phyloP scores from a whole-genome alignment of 2,797 vertebrate genomes.

The Lates japonicus region DNA sequence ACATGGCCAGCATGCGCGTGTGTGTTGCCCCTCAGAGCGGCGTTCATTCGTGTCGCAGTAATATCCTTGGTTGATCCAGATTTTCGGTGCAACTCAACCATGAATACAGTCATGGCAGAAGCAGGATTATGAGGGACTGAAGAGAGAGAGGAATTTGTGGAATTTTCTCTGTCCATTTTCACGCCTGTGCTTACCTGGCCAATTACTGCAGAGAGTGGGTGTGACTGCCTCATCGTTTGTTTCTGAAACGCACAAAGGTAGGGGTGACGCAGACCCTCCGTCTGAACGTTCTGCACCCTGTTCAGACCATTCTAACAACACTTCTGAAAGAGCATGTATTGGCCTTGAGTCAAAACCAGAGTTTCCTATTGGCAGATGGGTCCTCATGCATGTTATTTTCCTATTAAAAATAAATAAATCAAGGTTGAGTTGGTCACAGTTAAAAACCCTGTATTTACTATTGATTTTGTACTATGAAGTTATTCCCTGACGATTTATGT shows the following conservation, averaged over 20 bases:
- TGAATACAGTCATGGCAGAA: neutral
- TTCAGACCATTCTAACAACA: neutral
- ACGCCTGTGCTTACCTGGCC: neutral
- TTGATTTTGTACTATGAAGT: conserved; percentile 46
- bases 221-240: neutral
- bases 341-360: neutral
- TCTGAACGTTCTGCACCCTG: neutral
- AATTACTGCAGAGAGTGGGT: neutral
- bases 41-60: neutral
- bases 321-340: neutral
- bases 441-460: conserved; percentile 50
- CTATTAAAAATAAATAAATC: conserved; percentile 24
- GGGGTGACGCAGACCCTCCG: neutral
- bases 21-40: neutral
- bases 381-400: neutral
- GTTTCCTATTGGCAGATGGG: neutral
- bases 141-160: neutral
- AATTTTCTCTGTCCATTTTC: neutral
- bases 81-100: neutral
- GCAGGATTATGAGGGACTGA: too few species aligned
- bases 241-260: neutral
- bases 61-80: neutral
- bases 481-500: conserved; percentile 53
- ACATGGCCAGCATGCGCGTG: neutral
- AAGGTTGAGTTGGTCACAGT: conserved; percentile 14